Evolutionary conservation across 2,797 vertebrate species (phyloP).

Genomic region (Gambelia wislizenii): DNA sequence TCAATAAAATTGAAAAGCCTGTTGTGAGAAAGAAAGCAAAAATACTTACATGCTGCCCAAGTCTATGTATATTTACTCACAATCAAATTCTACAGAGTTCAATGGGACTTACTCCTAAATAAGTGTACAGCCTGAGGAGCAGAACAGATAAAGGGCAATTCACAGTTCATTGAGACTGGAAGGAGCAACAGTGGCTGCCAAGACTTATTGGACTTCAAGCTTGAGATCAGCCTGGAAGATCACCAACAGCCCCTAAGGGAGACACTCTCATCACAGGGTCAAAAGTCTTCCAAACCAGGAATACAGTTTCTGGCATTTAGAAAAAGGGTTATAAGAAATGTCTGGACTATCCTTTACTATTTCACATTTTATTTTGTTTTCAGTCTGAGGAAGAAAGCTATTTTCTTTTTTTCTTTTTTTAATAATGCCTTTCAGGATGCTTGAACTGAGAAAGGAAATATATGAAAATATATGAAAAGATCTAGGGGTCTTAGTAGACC

Average conservation of each 20-base stretch:
- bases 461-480: too few relatives aligned
- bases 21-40: not conserved
- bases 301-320: not conserved
- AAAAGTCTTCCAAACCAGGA: conserved; percentile 22
- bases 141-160: not conserved
- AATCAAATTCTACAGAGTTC: not conserved
- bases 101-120: not conserved
- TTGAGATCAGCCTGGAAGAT: conserved; percentile 38
- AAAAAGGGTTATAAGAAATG: not conserved
- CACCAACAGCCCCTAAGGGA: not conserved
- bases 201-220: conserved; percentile 25
- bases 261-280: conserved; percentile 12
- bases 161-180: conserved; percentile 13
- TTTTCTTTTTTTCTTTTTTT: not conserved
- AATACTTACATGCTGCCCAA: conserved; percentile 3
- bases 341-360: conserved; percentile 9
- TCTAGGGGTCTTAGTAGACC: too few relatives aligned
- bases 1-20: not conserved
- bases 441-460: not conserved
- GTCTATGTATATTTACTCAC: conserved; percentile 19
- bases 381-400: conserved; percentile 19
- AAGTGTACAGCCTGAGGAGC: not conserved
- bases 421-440: conserved; percentile 1
- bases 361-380: not conserved
- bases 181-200: conserved; percentile 18